phyloP scores from a whole-genome alignment of 2,797 vertebrate species.

The Heterohyrax brucei region DNA sequence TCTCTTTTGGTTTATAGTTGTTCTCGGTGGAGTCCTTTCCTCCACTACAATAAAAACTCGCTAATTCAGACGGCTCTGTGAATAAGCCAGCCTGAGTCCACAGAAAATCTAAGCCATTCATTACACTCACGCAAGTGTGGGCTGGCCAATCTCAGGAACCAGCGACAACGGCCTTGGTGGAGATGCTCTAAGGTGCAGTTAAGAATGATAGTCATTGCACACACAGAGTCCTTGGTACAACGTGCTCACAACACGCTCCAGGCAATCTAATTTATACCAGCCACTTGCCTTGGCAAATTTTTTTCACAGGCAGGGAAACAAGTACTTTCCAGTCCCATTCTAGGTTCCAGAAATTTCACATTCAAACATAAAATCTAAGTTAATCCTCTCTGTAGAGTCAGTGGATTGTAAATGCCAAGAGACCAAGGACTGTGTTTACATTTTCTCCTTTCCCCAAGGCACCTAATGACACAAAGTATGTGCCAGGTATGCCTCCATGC shows the following conservation, averaged over 20 bases:
- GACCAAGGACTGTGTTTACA: neutral
- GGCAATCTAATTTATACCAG: neutral
- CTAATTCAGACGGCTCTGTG: neutral
- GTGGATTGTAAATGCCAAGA: neutral
- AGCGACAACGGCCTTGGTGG: neutral
- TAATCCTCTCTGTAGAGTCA: neutral
- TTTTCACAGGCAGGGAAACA: neutral
- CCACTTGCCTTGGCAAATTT: neutral
- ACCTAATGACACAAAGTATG: neutral
- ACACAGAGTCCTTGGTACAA: neutral
- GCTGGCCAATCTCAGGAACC: neutral
- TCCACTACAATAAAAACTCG: neutral
- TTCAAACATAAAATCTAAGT: neutral
- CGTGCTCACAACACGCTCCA: neutral
- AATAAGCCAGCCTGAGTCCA: neutral
- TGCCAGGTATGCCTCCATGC: neutral
- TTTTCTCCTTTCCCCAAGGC: conserved; percentile 11
- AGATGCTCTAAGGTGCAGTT: neutral
- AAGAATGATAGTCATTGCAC: neutral
- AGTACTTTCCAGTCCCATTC: neutral
- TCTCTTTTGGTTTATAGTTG: too few species aligned
- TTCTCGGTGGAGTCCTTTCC: too few species aligned
- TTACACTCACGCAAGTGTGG: neutral
- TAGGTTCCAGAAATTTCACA: neutral
- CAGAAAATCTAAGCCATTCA: neutral